Base-by-base conservation (phyloP, 2,113 vertebrate genomes). In the Melanocharis versteri region DNA sequence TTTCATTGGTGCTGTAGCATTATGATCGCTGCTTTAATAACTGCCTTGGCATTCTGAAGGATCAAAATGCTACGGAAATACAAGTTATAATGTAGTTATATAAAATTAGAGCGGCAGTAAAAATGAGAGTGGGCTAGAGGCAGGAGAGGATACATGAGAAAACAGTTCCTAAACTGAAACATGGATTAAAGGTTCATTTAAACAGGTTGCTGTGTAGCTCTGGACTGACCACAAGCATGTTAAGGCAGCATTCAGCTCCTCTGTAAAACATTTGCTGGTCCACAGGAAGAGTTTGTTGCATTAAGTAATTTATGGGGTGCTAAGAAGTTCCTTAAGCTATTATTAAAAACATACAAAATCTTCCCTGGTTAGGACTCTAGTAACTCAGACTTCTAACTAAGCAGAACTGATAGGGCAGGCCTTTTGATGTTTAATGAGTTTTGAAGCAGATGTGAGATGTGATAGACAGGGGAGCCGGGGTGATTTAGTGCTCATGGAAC, bases 381-480 rank as follows among this genome's bases (percentile, higher is more conserved):
- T 97, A 98, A 98, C 97, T 98, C 97, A 98, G 97, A 90, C 98
- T 97, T 98, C 98, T 98, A 98, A 98, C 98, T 98, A 98, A 98
- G 98, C 97, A 98, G 98, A 98, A 98, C 98, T 98, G 98, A 98
- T 98, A 97, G 97, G 96, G 94, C 95, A 58, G 75, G 83, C 90
- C 98, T 97, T 98, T 98, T 98, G 98, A 98, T 97, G 98, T 98
- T 98, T 98, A 98, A 98, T 98, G 97, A 98, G 98, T 96, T 97
- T 97, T 98, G 97, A 97, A 97, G 97, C 98, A 98, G 98, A 98
- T 98, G 98, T 98, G 98, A 96, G 97, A 97, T 87, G 97, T 98
- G 98, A 98, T 97, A 97, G 98, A 97, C 98, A 97, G 97, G 97
- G 91, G 96, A 79, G 62, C 81, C 3, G 35, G 87, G 79, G 96